These are phyloP conservation scores for Perca schrenkii DNA, from an alignment of 2,113 vertebrate genomes.

Conservation along the genomic window DNA sequence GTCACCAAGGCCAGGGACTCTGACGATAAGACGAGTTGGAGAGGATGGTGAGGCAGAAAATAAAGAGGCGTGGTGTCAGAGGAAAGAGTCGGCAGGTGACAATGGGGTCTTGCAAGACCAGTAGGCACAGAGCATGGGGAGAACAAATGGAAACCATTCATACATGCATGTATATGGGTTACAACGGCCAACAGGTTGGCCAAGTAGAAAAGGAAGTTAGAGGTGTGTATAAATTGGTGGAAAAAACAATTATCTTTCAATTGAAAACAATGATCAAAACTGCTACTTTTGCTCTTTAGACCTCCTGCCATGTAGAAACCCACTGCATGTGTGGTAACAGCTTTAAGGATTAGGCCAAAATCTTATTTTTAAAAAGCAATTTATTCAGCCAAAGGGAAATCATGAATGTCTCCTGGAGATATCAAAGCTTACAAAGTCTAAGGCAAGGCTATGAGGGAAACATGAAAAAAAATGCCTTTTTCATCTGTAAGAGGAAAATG, in stretches of 20 bases:
- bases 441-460: background rate
- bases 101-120: background rate
- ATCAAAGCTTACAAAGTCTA: conserved; percentile 44
- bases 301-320: conserved; percentile 7
- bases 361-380: background rate
- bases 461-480: conserved; percentile 42
- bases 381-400: conserved; percentile 1
- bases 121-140: background rate
- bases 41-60: conserved; percentile 10
- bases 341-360: background rate
- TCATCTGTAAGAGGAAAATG: conserved; percentile 48
- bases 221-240: background rate
- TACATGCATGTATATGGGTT: background rate
- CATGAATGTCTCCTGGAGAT: conserved; percentile 19
- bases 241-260: background rate
- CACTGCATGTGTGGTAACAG: background rate
- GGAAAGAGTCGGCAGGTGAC: conserved; percentile 2
- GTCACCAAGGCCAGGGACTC: conserved; percentile 45
- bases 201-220: background rate
- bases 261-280: conserved; percentile 26
- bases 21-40: conserved; percentile 48
- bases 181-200: conserved; percentile 1
- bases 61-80: background rate
- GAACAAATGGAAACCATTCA: conserved; percentile 7
- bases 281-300: background rate